Conservation (phyloP, 2,888 invertebrate species). For the Hypomecis atomaria region DNA sequence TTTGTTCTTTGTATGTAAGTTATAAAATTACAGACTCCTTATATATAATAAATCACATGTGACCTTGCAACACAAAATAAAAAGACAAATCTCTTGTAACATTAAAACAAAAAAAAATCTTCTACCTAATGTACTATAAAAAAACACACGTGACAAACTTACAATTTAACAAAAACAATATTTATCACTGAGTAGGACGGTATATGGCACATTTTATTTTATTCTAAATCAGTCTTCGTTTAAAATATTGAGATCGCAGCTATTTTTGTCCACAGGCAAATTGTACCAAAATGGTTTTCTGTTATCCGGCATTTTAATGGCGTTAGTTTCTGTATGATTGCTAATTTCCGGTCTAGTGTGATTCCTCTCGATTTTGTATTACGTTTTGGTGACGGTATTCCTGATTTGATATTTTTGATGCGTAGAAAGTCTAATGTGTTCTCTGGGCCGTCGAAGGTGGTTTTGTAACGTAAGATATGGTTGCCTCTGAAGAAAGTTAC, state of each 20-base stretch:
- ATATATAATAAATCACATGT: neutral
- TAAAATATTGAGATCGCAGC: neutral
- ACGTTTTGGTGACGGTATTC: neutral
- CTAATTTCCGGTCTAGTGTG: neutral
- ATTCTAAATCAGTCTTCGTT: slow-evolving; percentile 2
- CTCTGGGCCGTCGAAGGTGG: neutral
- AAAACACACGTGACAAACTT: neutral
- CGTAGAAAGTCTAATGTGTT: neutral
- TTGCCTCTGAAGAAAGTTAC: neutral
- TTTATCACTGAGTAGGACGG: neutral
- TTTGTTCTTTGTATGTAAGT: too few species aligned
- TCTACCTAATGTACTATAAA: neutral
- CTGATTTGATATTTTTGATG: neutral
- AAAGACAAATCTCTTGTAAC: neutral
- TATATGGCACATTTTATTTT: neutral
- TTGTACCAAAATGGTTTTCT: slow-evolving; percentile 8
- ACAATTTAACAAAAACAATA: neutral
- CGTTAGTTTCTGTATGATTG: slow-evolving; percentile 1
- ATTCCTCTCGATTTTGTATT: neutral
- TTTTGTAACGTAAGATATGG: neutral
- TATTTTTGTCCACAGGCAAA: neutral
- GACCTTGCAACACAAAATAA: too few species aligned
- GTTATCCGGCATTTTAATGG: slow-evolving; percentile 3
- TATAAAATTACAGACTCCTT: too few species aligned
- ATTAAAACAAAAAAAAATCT: neutral